Percentiles rank a stretch among this genome's conserved stretches.
Conservation (phyloP, 2,888 invertebrate species). For the Mycalesis mineus region DNA sequence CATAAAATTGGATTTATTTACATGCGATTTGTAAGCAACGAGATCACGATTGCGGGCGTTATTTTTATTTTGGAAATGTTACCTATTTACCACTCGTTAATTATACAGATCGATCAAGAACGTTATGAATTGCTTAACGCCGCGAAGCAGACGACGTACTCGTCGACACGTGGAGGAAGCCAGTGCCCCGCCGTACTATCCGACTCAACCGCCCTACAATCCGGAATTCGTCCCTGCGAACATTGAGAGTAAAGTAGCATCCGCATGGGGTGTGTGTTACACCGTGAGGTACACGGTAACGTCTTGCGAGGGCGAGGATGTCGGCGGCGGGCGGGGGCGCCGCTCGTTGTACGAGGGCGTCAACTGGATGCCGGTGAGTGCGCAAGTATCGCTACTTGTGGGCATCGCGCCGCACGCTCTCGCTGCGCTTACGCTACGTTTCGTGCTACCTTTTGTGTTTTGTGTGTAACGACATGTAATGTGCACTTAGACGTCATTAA, state of each 20-base stretch:
- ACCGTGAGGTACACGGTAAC: conserved; percentile 34
- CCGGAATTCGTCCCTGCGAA: conserved; percentile 54
- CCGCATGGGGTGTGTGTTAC: conserved; percentile 42
- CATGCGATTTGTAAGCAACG: not conserved
- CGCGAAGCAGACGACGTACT: conserved; percentile 42
- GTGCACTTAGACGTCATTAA: conserved; percentile 32
- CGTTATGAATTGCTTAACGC: conserved; percentile 64
- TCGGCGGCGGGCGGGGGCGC: conserved; percentile 54
- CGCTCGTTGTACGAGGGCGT: conserved; percentile 71
- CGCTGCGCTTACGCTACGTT: conserved; percentile 42
- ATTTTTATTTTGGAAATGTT: not conserved
- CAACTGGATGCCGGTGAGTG: conserved; percentile 69
- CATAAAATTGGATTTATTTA: not conserved
- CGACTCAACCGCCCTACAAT: conserved; percentile 63
- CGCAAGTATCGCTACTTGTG: conserved; percentile 56
- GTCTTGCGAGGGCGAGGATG: conserved; percentile 40
- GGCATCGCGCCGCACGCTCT: conserved; percentile 50
- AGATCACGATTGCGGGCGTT: not conserved
- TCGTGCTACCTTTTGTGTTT: conserved; percentile 33
- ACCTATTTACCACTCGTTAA: conserved; percentile 6
- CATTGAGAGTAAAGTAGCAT: conserved; percentile 38
- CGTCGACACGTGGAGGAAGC: conserved; percentile 44
- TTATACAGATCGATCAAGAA: conserved; percentile 19
- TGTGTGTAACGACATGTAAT: conserved; percentile 37
- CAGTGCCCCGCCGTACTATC: conserved; percentile 54